A percentile compares a stretch with the other conserved stretches of the same genome.
phyloP scores from a whole-genome alignment of 2,113 vertebrate genomes.

The Mesitornis unicolor region DNA sequence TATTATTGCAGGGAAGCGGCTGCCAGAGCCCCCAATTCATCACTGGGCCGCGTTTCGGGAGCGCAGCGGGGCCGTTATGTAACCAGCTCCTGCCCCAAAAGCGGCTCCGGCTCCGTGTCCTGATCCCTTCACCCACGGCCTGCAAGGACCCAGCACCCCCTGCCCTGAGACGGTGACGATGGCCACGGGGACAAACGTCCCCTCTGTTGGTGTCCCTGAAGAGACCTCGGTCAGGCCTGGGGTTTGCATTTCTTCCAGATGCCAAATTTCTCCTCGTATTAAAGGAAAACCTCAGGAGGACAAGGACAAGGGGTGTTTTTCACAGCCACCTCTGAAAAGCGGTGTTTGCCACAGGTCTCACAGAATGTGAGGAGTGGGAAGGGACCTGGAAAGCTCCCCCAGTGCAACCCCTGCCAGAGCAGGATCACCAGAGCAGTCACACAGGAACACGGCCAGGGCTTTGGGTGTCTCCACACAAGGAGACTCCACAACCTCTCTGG shows the following conservation, averaged over 20 bases:
- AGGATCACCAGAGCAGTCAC: no score
- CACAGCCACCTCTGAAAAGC: background rate
- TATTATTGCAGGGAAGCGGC: slow-evolving; percentile 72
- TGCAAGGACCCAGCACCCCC: background rate
- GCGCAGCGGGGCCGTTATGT: slow-evolving; percentile 54
- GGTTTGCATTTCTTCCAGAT: background rate
- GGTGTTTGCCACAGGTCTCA: rapidly evolving
- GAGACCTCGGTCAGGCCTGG: background rate
- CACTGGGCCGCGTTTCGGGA: slow-evolving; percentile 52
- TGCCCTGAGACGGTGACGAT: no score
- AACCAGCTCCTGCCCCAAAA: slow-evolving; percentile 25
- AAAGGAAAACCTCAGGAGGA: background rate
- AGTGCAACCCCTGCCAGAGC: no score
- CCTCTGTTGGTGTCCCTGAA: background rate
- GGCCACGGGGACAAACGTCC: rapidly evolving
- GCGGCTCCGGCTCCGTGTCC: background rate
- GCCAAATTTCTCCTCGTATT: background rate
- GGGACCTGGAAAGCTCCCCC: no score
- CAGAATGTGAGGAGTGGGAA: no score
- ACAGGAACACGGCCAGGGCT: no score
- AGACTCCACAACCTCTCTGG: no score
- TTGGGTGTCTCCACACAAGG: no score
- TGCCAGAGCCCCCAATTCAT: slow-evolving; percentile 69
- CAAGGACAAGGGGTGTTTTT: background rate
- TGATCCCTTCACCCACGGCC: background rate